Base-by-base conservation (phyloP, 1,140 invertebrate species). In the Chrysoperla carnea region DNA sequence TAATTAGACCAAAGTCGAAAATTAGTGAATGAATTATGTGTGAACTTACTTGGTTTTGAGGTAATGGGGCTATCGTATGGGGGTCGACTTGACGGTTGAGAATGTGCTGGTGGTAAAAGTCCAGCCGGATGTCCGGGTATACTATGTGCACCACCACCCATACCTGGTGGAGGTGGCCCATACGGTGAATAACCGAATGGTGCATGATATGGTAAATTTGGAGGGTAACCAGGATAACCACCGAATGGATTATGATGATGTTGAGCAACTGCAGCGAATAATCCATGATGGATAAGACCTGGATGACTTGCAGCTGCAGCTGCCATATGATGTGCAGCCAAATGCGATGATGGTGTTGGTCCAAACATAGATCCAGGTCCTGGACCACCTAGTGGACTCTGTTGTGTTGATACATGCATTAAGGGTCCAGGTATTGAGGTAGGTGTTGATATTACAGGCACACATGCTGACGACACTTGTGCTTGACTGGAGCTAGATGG, bases 331-430 rank as follows among this genome's bases (percentile, higher is more conserved):
- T 33, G 31, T 11, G 31, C 31, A 33, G 8, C 31, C 6, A 33
- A 33, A 33, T 33, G 31, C 6, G 31, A 33, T 4, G 31, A 12
- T 11, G 31, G 31, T 11, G 31, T 9, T 11, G 31, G 31, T 33
- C 31, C 31, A 33, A 33, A 33, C 31, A 33, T 33, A 33, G 31
- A 33, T 11, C 31, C n/a, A 11, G 31, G 31, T 23, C 17, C 17
- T 4, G 31, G 31, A 11, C 8, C 31, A 11, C 31, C 31, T 70
- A 55, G 54, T 12, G 68, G 71, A 41, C 73, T 75, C 7, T 68
- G 67, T 49, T 78, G 76, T 47, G 76, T 76, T 8, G 72, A 66
- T 7, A 76, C 73, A 52, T 78, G 77, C 67, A 78, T 76, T 2
- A 78, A 68, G 8, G 75, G 75, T 27, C 76, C 76, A 4, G 76